These are phyloP conservation scores for Onthophagus sagittarius DNA, from an alignment of 2,888 invertebrate species.

Conservation along the genomic window DNA sequence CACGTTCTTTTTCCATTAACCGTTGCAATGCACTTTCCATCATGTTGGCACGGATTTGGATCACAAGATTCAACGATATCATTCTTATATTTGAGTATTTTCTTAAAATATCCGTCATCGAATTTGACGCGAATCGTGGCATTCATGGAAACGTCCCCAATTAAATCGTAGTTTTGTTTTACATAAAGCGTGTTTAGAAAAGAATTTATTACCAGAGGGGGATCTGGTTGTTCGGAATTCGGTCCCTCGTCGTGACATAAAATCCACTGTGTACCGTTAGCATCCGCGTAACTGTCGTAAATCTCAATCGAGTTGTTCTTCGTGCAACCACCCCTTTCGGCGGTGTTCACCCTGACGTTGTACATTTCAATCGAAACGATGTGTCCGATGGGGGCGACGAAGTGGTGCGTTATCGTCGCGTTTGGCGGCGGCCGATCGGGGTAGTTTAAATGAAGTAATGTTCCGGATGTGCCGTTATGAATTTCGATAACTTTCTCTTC, in stretches of 20 bases:
- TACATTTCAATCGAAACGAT: constrained; percentile 52
- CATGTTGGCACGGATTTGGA: constrained; percentile 70
- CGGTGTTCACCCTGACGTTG: constrained; percentile 48
- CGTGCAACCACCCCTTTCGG: constrained; percentile 27
- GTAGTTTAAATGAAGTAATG: constrained; percentile 56
- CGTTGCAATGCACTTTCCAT: constrained; percentile 59
- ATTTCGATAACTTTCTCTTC: constrained; percentile 51
- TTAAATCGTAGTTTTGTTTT: constrained; percentile 49
- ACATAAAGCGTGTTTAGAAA: constrained; percentile 64
- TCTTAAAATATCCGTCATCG: constrained; percentile 63
- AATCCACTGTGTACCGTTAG: constrained; percentile 67
- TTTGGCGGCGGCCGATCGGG: constrained; percentile 53
- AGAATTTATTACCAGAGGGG: constrained; percentile 60
- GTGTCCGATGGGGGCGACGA: constrained; percentile 56
- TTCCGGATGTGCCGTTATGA: constrained; percentile 49
- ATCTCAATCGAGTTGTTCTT: constrained; percentile 42
- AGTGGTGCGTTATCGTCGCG: constrained; percentile 54
- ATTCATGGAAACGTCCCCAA: constrained; percentile 56
- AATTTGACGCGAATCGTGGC: constrained; percentile 58
- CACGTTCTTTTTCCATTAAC: constrained; percentile 59
- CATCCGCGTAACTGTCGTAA: constrained; percentile 66
- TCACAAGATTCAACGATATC: constrained; percentile 64
- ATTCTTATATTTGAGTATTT: constrained; percentile 57
- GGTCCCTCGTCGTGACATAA: constrained; percentile 53
- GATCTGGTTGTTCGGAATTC: constrained; percentile 38